Conservation (phyloP, 2,113 vertebrate species). For the Ahaetulla prasina region DNA sequence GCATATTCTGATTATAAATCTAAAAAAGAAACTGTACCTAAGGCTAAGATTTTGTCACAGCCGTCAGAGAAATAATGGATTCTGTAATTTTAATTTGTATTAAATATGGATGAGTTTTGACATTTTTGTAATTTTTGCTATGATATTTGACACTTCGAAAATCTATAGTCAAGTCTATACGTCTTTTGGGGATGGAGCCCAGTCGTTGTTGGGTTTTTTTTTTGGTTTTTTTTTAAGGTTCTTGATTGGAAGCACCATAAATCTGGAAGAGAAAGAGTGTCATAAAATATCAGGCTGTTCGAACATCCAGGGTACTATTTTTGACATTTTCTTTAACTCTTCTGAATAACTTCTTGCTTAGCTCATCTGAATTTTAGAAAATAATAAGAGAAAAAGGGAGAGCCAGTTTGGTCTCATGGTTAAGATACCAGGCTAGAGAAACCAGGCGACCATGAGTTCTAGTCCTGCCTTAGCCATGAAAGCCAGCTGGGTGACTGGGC, state of each 20-base stretch:
- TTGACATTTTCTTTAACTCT: neutral
- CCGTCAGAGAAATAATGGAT: conserved; percentile 36
- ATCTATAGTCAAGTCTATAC: neutral
- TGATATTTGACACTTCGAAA: neutral
- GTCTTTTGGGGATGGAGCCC: neutral
- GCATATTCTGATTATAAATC: neutral
- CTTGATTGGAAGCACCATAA: neutral
- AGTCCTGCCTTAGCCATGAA: neutral
- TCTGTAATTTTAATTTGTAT: conserved; percentile 43
- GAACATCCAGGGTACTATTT: fast-evolving
- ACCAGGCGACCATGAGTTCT: neutral
- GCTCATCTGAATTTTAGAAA: neutral
- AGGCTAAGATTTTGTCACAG: conserved; percentile 40
- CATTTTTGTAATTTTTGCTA: neutral
- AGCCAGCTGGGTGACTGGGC: neutral
- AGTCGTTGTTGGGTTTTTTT: no score
- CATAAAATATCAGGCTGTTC: neutral
- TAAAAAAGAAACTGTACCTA: conserved; percentile 4
- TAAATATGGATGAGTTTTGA: conserved; percentile 23
- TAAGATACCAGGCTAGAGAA: neutral
- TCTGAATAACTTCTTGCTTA: neutral
- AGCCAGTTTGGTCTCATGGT: neutral
- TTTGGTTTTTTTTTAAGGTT: no score
- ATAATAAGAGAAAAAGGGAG: neutral
- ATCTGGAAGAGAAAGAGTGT: neutral